A percentile compares a stretch with the other conserved stretches of the same genome.
Conservation (phyloP, 1,140 invertebrate species). For the Megalopta genalis region DNA sequence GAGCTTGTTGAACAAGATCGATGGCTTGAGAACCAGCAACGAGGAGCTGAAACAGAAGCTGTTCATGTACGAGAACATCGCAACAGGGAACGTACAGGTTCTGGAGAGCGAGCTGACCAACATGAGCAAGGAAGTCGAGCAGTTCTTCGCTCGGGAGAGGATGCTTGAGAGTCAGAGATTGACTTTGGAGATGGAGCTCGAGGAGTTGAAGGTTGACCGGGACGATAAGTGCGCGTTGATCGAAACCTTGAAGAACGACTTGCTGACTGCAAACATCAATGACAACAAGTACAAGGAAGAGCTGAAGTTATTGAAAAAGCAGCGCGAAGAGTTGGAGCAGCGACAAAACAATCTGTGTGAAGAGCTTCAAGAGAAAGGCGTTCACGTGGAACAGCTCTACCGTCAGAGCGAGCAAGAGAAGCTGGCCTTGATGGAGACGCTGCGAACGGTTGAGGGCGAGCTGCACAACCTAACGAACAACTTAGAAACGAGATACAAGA, state of each 20-base stretch:
- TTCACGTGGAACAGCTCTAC: not conserved
- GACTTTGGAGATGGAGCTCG: conserved; percentile 46
- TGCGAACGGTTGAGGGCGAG: not conserved
- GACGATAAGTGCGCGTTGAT: conserved; percentile 15
- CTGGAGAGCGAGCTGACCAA: conserved; percentile 57
- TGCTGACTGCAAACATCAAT: conserved; percentile 35
- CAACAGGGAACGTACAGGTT: conserved; percentile 46
- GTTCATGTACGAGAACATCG: conserved; percentile 19
- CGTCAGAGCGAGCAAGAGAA: conserved; percentile 23
- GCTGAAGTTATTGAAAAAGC: conserved; percentile 25
- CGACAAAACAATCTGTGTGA: not conserved
- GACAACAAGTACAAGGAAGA: conserved; percentile 46
- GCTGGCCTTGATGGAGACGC: not conserved
- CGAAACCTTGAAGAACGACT: conserved; percentile 35
- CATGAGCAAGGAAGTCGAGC: conserved; percentile 53
- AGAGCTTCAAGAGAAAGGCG: not conserved
- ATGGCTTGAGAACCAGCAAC: conserved; percentile 28
- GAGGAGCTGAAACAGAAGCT: conserved; percentile 30
- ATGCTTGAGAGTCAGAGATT: conserved; percentile 36
- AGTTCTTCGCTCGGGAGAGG: conserved; percentile 17
- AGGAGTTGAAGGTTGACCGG: conserved; percentile 36
- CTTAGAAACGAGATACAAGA: conserved; percentile 4
- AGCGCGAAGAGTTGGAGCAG: conserved; percentile 51
- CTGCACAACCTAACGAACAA: conserved; percentile 28
- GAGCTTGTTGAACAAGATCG: conserved; percentile 34